Evolutionary conservation across 2,888 invertebrate genomes (phyloP).

Genomic region (Nephrotoma appendiculata): DNA sequence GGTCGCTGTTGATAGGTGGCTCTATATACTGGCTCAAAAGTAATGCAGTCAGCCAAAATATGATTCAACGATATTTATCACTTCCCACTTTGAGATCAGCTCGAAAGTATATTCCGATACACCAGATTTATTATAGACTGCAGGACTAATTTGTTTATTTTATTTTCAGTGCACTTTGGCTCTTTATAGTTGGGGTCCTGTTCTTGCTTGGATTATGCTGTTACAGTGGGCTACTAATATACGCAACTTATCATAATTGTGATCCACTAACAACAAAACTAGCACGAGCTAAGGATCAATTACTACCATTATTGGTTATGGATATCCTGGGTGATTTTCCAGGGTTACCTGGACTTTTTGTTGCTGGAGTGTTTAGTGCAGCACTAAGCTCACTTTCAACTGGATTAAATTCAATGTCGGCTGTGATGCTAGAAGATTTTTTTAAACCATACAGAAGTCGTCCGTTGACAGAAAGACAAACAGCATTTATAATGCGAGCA

Average conservation of each 20-base stretch:
- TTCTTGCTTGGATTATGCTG: constrained; percentile 62
- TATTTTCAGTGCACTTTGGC: constrained; percentile 35
- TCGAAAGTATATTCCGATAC: constrained; percentile 32
- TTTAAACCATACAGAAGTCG: constrained; percentile 39
- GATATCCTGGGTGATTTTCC: constrained; percentile 62
- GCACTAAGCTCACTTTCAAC: constrained; percentile 71
- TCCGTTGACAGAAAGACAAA: constrained; percentile 38
- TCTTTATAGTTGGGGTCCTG: constrained; percentile 64
- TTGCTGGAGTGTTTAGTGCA: constrained; percentile 83
- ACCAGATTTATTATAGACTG: neutral
- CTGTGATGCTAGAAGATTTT: constrained; percentile 58
- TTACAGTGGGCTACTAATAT: constrained; percentile 74
- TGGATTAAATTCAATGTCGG: constrained; percentile 61
- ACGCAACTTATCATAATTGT: constrained; percentile 68
- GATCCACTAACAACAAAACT: constrained; percentile 67
- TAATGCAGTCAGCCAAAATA: constrained; percentile 61
- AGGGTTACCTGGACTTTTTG: constrained; percentile 75
- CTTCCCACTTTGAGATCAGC: constrained; percentile 49
- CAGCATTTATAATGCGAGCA: constrained; percentile 47
- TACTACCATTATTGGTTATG: constrained; percentile 73
- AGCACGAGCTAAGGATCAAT: constrained; percentile 59
- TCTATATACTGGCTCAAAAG: constrained; percentile 57
- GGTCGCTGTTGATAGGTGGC: constrained; percentile 55
- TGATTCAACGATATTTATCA: constrained; percentile 63
- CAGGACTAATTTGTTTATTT: neutral